These are phyloP conservation scores for Lasioglossum villosulum DNA, from an alignment of 2,888 invertebrate genomes.

Conservation along the genomic window DNA sequence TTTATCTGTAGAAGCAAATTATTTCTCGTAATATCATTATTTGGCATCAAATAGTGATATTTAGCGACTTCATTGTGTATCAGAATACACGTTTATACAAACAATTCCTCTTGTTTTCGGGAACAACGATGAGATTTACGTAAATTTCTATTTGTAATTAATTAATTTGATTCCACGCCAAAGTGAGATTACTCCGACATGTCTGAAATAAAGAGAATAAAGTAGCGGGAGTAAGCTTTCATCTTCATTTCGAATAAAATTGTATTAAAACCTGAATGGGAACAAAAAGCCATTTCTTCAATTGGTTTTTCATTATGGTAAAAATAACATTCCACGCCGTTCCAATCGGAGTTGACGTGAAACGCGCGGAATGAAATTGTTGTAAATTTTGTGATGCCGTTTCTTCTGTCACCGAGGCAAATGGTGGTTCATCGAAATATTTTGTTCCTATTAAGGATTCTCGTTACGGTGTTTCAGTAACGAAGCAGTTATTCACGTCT, in stretches of 20 bases:
- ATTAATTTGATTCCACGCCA: neutral
- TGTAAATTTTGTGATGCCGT: neutral
- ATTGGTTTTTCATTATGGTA: neutral
- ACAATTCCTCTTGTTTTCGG: neutral
- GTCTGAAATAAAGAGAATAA: neutral
- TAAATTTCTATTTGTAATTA: neutral
- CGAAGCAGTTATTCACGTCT: conserved; percentile 7
- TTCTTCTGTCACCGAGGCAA: neutral
- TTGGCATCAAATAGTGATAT: neutral
- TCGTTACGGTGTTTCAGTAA: neutral
- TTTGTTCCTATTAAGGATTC: neutral
- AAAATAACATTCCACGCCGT: neutral
- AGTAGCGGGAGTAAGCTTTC: neutral
- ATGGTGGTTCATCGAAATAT: neutral
- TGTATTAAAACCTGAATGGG: neutral
- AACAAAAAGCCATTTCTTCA: neutral
- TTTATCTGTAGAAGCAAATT: neutral
- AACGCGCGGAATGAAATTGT: neutral
- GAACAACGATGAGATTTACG: neutral
- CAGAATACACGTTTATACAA: neutral
- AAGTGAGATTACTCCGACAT: neutral
- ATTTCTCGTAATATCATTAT: neutral
- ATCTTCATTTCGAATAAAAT: neutral
- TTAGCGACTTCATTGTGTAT: neutral
- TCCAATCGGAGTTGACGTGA: neutral